Conservation (phyloP, 2,797 vertebrate genomes). For the Chelidonichthys spinosus region DNA sequence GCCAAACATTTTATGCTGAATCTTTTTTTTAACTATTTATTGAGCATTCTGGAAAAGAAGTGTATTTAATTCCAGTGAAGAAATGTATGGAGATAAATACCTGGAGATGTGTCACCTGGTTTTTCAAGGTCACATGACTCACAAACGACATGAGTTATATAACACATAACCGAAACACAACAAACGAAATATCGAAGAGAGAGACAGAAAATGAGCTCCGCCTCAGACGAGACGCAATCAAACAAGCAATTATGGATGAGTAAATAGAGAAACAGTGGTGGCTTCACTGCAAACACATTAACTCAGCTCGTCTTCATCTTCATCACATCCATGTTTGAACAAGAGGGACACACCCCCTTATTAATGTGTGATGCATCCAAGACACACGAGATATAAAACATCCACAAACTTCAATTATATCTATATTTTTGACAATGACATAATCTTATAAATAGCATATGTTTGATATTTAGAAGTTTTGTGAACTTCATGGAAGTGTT, state of each 20-base stretch:
- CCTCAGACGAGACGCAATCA: neutral
- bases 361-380: too few species aligned
- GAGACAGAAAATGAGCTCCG: neutral
- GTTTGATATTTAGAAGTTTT: too few species aligned
- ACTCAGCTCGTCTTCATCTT: too few species aligned
- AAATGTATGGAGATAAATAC: neutral
- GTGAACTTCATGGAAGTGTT: too few species aligned
- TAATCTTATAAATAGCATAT: too few species aligned
- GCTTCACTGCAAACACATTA: too few species aligned
- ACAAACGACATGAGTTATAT: neutral
- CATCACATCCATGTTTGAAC: too few species aligned
- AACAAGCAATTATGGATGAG: neutral
- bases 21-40: neutral
- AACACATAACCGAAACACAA: neutral
- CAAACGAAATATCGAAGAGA: neutral
- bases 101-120: neutral
- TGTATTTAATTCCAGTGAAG: neutral
- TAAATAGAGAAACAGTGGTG: neutral
- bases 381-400: too few species aligned
- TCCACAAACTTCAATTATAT: too few species aligned
- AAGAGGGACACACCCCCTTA: too few species aligned
- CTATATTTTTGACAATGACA: too few species aligned
- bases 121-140: too few species aligned
- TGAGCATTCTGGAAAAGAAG: neutral
- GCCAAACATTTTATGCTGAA: neutral